Percentiles rank a stretch among this genome's conserved stretches.
Evolutionary conservation across 2,888 invertebrate species (phyloP).

Genomic region (Balanococcus diminutus): DNA sequence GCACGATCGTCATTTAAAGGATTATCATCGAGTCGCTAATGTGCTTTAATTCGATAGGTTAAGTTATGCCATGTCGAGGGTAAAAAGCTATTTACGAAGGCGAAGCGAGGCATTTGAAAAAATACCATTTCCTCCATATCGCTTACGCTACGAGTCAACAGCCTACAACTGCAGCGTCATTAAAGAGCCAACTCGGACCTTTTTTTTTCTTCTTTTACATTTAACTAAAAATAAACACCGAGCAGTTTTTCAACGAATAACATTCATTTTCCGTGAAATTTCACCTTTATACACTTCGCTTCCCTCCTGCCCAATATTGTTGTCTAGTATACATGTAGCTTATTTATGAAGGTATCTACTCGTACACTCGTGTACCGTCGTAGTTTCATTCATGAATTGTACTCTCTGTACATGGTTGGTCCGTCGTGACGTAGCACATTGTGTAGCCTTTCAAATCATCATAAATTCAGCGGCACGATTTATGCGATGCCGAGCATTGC

Average conservation of each 20-base stretch:
- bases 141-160: background rate
- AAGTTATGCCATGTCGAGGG: background rate
- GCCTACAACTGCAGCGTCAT: background rate
- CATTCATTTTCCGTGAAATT: background rate
- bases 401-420: background rate
- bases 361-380: background rate
- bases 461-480: constrained; percentile 19
- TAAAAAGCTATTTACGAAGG: constrained; percentile 6
- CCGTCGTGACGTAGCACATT: constrained; percentile 4
- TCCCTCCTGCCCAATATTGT: background rate
- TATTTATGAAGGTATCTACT: background rate
- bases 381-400: background rate
- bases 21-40: constrained; percentile 22
- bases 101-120: background rate
- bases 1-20: constrained; percentile 23
- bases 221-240: background rate
- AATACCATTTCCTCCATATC: background rate
- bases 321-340: background rate
- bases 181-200: background rate
- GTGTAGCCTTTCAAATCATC: background rate
- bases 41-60: constrained; percentile 34
- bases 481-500: background rate
- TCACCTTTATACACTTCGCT: background rate
- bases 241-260: background rate
- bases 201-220: background rate